Conservation (phyloP, 2,113 vertebrate genomes). For the Psammodynastes pulverulentus region DNA sequence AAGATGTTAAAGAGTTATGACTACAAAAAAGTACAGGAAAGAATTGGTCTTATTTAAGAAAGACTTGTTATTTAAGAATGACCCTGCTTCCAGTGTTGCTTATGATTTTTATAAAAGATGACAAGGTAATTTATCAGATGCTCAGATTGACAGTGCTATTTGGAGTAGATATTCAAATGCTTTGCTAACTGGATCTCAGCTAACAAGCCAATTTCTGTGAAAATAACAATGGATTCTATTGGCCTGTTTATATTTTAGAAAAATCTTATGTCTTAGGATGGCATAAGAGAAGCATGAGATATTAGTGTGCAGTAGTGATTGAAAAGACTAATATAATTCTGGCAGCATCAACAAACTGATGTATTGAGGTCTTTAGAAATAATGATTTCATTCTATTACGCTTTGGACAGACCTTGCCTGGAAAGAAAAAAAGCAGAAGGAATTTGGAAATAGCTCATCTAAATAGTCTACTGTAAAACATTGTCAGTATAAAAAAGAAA, state of each 20-base stretch:
- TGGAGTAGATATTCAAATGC: background rate
- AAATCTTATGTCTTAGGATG: too few species aligned
- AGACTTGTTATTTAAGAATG: background rate
- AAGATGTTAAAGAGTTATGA: background rate
- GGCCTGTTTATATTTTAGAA: background rate
- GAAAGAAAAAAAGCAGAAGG: background rate
- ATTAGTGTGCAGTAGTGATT: background rate
- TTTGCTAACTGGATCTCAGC: background rate
- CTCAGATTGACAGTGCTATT: background rate
- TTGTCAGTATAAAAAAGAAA: conserved; percentile 23
- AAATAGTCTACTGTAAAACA: conserved; percentile 34
- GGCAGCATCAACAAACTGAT: background rate
- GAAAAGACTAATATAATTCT: background rate
- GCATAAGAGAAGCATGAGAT: background rate
- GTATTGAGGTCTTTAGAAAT: background rate
- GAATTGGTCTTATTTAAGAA: background rate
- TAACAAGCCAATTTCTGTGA: background rate
- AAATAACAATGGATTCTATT: background rate
- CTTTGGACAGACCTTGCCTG: background rate
- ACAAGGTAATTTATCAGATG: background rate
- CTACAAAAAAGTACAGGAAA: background rate
- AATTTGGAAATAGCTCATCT: conserved; percentile 3
- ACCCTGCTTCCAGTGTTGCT: background rate
- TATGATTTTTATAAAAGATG: background rate
- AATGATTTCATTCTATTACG: background rate